Evolutionary conservation across 1,140 invertebrate species (phyloP).

Genomic region (Papilio glaucus): DNA sequence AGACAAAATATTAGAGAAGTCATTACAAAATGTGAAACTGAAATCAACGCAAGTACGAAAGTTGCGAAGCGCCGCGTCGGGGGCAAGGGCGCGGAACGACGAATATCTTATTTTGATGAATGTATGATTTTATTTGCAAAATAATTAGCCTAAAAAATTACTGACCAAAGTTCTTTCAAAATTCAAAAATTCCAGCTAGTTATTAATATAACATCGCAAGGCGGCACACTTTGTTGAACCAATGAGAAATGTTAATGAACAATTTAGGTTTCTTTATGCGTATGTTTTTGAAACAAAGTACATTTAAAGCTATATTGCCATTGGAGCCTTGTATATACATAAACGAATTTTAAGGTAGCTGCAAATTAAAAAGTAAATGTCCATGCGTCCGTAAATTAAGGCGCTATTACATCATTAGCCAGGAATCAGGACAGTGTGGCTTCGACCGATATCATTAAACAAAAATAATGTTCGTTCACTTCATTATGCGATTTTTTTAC

Average conservation of each 20-base stretch:
- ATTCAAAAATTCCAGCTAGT: not conserved
- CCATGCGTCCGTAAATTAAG: not conserved
- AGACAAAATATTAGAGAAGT: too few relatives aligned
- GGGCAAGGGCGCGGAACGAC: too few relatives aligned
- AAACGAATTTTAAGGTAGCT: too few relatives aligned
- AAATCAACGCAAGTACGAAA: too few relatives aligned
- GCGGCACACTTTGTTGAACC: constrained; percentile 1
- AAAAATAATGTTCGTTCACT: constrained; percentile 1
- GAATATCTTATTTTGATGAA: too few relatives aligned
- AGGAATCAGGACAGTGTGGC: not conserved
- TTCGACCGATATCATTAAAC: not conserved
- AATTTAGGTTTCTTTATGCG: constrained; percentile 1
- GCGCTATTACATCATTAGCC: not conserved
- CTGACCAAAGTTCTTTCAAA: too few relatives aligned
- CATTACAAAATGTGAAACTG: too few relatives aligned
- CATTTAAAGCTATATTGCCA: too few relatives aligned
- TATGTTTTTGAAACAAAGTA: not conserved
- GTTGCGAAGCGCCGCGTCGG: too few relatives aligned
- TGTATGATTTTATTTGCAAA: too few relatives aligned
- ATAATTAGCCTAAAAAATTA: too few relatives aligned
- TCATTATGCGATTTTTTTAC: not conserved
- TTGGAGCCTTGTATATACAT: too few relatives aligned
- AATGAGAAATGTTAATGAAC: constrained; percentile 14
- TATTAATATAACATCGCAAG: not conserved
- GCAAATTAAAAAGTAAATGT: not conserved